Conservation (phyloP, 92 coral and sea anemone species). For the Parazoanthus atlanticus region DNA sequence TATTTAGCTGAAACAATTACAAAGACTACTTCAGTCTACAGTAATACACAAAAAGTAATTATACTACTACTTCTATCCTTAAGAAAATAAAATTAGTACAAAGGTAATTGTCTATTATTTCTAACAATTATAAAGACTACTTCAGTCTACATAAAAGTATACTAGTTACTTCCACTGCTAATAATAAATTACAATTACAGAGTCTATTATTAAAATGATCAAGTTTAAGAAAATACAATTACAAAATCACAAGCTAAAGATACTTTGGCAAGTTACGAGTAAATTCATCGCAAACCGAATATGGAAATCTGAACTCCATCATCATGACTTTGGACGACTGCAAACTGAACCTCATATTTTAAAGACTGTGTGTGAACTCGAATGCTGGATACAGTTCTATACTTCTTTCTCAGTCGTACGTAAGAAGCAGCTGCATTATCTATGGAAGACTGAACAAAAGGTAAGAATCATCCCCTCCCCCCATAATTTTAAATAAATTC, state of each 20-base stretch:
- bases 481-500: too few species aligned
- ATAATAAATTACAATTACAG: neutral
- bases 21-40: neutral
- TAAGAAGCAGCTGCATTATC: neutral
- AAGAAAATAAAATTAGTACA: neutral
- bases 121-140: neutral
- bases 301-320: neutral
- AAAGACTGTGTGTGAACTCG: neutral
- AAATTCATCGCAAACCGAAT: neutral
- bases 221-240: too few species aligned
- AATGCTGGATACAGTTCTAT: neutral
- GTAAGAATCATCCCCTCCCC: too few species aligned
- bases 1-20: neutral
- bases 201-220: neutral
- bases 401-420: neutral
- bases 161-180: too few species aligned
- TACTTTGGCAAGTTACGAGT: neutral
- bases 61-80: neutral
- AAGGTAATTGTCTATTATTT: neutral
- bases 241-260: neutral
- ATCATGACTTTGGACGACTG: neutral
- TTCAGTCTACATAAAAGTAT: neutral
- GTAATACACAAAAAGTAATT: neutral
- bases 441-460: too few species aligned
- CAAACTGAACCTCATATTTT: neutral